Conservation (phyloP, 92 coral and sea anemone species). For the Micromussa lordhowensis region DNA sequence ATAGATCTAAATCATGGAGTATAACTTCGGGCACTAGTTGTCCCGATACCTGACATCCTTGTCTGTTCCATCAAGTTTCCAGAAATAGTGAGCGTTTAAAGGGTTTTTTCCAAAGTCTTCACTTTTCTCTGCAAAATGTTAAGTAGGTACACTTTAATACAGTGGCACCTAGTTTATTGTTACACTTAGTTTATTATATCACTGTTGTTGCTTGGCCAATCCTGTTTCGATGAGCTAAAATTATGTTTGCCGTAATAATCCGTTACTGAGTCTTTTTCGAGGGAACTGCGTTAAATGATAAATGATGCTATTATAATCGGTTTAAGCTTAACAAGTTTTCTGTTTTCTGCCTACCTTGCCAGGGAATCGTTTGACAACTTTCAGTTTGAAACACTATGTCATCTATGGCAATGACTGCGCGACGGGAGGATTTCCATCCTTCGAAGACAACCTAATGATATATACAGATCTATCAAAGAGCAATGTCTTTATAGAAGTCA, state of each 20-base stretch:
- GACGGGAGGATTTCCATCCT: slow-evolving; percentile 15
- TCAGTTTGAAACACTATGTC: slow-evolving; percentile 64
- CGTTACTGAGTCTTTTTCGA: too few relatives aligned
- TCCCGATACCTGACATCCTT: slow-evolving; percentile 41
- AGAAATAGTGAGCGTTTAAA: slow-evolving; percentile 26
- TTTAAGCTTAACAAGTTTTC: too few relatives aligned
- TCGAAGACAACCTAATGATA: slow-evolving; percentile 35
- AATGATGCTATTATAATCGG: too few relatives aligned
- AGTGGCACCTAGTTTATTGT: background rate
- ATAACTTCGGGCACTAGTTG: background rate
- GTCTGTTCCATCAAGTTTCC: slow-evolving; percentile 74
- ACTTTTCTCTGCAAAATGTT: background rate
- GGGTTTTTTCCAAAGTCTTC: slow-evolving; percentile 31
- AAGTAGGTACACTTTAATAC: background rate
- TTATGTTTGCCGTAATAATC: too few relatives aligned
- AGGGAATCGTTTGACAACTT: slow-evolving; percentile 61
- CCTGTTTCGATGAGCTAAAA: too few relatives aligned
- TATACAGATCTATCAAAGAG: background rate
- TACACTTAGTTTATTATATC: background rate
- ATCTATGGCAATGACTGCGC: slow-evolving; percentile 49
- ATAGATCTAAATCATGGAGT: background rate
- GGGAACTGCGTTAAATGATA: too few relatives aligned
- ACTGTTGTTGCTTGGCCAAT: too few relatives aligned
- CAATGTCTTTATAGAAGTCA: background rate
- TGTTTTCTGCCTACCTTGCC: slow-evolving; percentile 39